Conservation (phyloP, 2,797 vertebrate genomes). For the Brotula barbata region DNA sequence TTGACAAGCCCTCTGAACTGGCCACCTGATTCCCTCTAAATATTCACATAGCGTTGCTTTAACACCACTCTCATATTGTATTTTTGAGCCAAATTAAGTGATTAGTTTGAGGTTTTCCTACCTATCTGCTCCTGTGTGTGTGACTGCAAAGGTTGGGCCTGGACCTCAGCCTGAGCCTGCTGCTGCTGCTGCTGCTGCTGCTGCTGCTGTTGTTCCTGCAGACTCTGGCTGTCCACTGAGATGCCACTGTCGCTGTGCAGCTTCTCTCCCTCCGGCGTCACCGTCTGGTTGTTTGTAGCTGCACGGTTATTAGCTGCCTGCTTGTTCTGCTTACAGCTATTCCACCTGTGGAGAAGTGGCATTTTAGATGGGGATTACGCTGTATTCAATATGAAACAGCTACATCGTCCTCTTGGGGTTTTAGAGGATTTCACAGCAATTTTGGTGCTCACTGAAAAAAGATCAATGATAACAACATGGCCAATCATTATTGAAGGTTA, state of each 20-base stretch:
- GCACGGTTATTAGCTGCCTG: conserved; percentile 91
- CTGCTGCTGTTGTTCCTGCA: conserved; percentile 84
- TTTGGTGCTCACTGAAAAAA: not conserved
- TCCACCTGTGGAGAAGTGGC: conserved; percentile 83
- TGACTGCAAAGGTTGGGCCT: conserved; percentile 74
- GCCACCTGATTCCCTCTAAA: too few species aligned
- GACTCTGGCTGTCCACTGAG: conserved; percentile 97
- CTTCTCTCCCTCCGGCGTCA: conserved; percentile 95
- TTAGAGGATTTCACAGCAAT: not conserved
- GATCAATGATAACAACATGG: not conserved
- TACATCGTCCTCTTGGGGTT: not conserved
- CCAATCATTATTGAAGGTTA: not conserved
- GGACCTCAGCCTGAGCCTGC: conserved; percentile 74
- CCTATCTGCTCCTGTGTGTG: conserved; percentile 81
- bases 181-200: conserved; percentile 88
- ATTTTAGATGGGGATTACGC: conserved; percentile 4
- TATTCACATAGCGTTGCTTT: too few species aligned
- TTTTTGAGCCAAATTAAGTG: not conserved
- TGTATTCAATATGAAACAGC: not conserved
- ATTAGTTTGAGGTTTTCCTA: conserved; percentile 27
- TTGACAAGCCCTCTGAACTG: too few species aligned
- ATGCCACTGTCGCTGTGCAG: conserved; percentile 98
- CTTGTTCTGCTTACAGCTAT: conserved; percentile 98
- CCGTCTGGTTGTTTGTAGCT: conserved; percentile 89
- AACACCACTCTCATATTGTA: not conserved